Evolutionary conservation across 1,140 invertebrate genomes (phyloP).

Genomic region (Paralvinella palmiformis): DNA sequence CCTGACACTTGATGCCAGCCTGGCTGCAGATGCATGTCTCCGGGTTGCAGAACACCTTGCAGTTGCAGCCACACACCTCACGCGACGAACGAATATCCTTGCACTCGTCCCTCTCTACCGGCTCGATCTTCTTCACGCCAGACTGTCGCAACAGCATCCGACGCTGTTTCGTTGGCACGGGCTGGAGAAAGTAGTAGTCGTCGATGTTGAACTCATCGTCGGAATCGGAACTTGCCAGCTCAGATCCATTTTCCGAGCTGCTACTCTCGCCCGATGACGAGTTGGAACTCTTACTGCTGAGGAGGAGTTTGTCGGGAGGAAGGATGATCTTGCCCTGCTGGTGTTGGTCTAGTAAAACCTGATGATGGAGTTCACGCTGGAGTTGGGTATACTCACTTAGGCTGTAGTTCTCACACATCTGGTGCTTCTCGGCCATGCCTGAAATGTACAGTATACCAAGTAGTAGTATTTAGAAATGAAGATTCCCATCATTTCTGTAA

Average conservation of each 20-base stretch:
- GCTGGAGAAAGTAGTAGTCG: conserved; percentile 84
- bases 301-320: not conserved
- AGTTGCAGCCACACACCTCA: conserved; percentile 86
- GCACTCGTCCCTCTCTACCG: conserved; percentile 89
- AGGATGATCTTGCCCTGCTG: conserved; percentile 51
- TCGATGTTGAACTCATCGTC: conserved; percentile 81
- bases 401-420: conserved; percentile 68
- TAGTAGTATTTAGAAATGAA: too few relatives aligned
- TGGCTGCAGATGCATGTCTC: conserved; percentile 89
- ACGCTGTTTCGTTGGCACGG: conserved; percentile 85
- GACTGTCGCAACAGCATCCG: conserved; percentile 77
- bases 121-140: conserved; percentile 89
- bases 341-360: conserved; percentile 70
- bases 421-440: conserved; percentile 81
- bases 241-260: conserved; percentile 38
- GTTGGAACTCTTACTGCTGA: conserved; percentile 16
- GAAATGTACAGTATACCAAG: too few relatives aligned
- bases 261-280: conserved; percentile 1
- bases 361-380: conserved; percentile 75
- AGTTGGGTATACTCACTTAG: conserved; percentile 79
- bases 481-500: too few relatives aligned
- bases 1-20: conserved; percentile 93
- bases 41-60: conserved; percentile 88
- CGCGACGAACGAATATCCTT: conserved; percentile 83
- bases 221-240: conserved; percentile 59